Evolutionary conservation across 1,140 invertebrate species (phyloP), one percentile per base, ranked within the genome.

Genomic region (Luehdorfia chinensis): DNA sequence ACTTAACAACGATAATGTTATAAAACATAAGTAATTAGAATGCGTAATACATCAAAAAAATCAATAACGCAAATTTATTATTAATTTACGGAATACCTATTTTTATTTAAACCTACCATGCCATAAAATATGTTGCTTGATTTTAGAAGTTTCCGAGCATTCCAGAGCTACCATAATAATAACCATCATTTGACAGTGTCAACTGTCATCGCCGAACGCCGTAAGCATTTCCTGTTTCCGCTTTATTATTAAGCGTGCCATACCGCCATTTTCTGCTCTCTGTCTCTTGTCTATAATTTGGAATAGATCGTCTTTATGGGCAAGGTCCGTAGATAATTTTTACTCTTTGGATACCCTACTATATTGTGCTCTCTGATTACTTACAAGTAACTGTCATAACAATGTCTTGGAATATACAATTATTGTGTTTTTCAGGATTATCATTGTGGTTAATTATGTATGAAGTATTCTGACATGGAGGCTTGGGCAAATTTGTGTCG

Each of bases 271-370:
- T 84, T 78, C 66, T 59, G 60, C 64, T 65, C 66, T 77, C 68
- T 72, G 46, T 66, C 59, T 65, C 67, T 85, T 80, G 76, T 81
- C 75, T 84, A 81, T 83, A 80, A 84, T 79, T 76, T 75, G 50
- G 62, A 77, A 80, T 85, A 85, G 79, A 80, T 81, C 66, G 65
- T 66, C 69, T 79, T 83, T 84, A 81, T 84, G 76, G 84, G 54
- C 64, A 75, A 75, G 83, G 75, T 80, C 84, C 83, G 84, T 87
- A 87, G 84, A 87, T 87, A 86, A 86, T 81, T 85, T 71, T 84
- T 80, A 72, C 77, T 85, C 80, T 86, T 81, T 85, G 80, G 79
- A 75, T 74, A 69, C 2, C 58, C 52, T 66, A 63, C 23, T 65
- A 61, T 66, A 67, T 67, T 80, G 68, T 79, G 62, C 67, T 77